Evolutionary conservation across 2,888 invertebrate genomes (phyloP), one percentile per base, ranked within the genome.

Genomic region (Caenorhabditis sp.): DNA sequence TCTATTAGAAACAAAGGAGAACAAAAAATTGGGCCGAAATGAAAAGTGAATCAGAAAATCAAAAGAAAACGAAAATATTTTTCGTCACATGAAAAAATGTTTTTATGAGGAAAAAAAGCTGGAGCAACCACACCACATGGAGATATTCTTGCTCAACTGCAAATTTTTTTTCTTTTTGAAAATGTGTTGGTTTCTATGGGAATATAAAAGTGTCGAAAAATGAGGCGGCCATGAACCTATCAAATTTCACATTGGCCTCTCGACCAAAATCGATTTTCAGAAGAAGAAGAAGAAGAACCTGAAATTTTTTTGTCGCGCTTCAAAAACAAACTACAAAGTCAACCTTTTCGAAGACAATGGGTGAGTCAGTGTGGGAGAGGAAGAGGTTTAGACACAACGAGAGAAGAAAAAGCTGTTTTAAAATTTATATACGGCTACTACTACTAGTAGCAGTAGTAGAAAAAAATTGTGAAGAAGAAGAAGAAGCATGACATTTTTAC

Each of bases 11-110:
- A n/a, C n/a, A n/a, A n/a, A n/a, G n/a, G n/a, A n/a, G n/a, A n/a
- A n/a, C n/a, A n/a, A n/a, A n/a, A n/a, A n/a, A n/a, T n/a, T n/a
- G n/a, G n/a, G n/a, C n/a, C n/a, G n/a, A n/a, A n/a, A n/a, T n/a
- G n/a, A 31, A 31, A 31, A 31, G 10, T 31, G 31, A 31, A 31
- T 31, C 31, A 31, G 4, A 31, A 7, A 10, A 7, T 10, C 4
- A 31, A 31, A 31, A 31, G 54, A 54, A 54, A 54, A 21, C 10
- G 23, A 54, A 54, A 21, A 54, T 23, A 12, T 54, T n/a, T 21
- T 21, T 21, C 10, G 54, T 54, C 54, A 54, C 54, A 21, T 50
- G 52, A 50, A n/a, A 50, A 43, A n/a, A n/a, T n/a, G n/a, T 31
- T 31, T 31, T 31, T 4, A 4, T 31, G 31, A 10, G 31, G n/a